Evolutionary conservation across 1,140 invertebrate species (phyloP).

Genomic region (Temnothorax longispinosus): DNA sequence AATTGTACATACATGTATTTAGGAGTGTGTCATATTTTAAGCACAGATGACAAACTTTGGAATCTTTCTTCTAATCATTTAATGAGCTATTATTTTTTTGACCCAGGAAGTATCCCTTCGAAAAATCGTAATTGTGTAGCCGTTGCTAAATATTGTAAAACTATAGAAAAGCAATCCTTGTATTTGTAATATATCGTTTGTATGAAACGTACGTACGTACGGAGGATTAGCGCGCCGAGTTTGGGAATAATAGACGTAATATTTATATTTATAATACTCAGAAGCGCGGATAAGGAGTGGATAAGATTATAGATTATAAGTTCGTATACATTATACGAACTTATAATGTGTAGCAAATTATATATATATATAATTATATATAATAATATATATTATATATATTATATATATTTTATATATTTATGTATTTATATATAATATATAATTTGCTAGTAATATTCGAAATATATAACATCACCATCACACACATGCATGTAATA

Average conservation of each 20-base stretch:
- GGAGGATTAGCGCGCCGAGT: background rate
- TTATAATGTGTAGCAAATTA: background rate
- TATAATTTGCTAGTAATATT: constrained; percentile 19
- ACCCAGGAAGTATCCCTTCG: constrained; percentile 11
- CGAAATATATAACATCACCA: background rate
- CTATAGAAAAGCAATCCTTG: background rate
- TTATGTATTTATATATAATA: background rate
- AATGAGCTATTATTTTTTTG: constrained; percentile 15
- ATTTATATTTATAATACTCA: constrained; percentile 55
- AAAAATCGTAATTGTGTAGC: constrained; percentile 15
- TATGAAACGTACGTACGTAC: constrained; percentile 32
- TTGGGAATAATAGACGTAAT: background rate
- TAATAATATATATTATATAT: too few species aligned
- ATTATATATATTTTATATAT: too few species aligned
- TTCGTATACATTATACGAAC: constrained; percentile 29
- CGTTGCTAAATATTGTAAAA: background rate
- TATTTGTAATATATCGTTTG: constrained; percentile 29
- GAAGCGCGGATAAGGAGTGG: constrained; percentile 7
- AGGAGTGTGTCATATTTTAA: constrained; percentile 44
- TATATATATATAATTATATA: background rate
- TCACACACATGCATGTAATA: background rate
- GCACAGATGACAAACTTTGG: constrained; percentile 24
- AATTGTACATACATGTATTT: constrained; percentile 66
- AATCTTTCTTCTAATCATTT: constrained; percentile 7
- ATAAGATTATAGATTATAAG: constrained; percentile 35